Conservation (phyloP, 2,113 vertebrate species). For the Microcebus tavaratra region DNA sequence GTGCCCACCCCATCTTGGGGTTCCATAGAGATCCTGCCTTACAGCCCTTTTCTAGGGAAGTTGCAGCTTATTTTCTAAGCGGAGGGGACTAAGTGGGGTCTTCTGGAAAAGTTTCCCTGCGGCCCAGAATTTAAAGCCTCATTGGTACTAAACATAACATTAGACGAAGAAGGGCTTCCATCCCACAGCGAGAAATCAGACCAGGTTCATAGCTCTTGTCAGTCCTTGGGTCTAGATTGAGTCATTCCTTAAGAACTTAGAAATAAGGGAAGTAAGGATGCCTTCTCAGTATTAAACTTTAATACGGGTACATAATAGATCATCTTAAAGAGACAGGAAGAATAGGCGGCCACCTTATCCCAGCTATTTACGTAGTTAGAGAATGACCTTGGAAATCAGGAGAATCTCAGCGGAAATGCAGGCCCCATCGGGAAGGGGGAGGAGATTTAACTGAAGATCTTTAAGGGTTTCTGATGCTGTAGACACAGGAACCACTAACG, state of each 20-base stretch:
- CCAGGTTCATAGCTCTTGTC: not conserved
- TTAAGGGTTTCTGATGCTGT: not conserved
- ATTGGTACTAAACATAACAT: not conserved
- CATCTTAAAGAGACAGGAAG: slow-evolving; percentile 36
- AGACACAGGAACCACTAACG: fast-evolving
- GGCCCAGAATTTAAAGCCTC: not conserved
- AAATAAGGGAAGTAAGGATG: slow-evolving; percentile 17
- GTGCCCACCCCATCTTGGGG: not conserved
- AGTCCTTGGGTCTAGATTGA: slow-evolving; percentile 38
- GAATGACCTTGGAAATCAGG: not conserved
- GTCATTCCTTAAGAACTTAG: slow-evolving; percentile 51
- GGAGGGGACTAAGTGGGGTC: not conserved
- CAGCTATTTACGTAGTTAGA: not conserved
- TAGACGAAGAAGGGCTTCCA: not conserved
- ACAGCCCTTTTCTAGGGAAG: not conserved
- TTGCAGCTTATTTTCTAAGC: not conserved
- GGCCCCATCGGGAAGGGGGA: not conserved
- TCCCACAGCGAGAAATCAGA: not conserved
- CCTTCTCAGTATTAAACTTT: slow-evolving; percentile 48
- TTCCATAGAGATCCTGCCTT: not conserved
- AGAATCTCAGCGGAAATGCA: not conserved
- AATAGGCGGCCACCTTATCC: not conserved
- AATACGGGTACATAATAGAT: slow-evolving; percentile 67
- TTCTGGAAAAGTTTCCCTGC: not conserved
- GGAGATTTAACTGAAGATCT: not conserved